Conservation (phyloP, 2,113 vertebrate species). For the Elaphurus davidianus region DNA sequence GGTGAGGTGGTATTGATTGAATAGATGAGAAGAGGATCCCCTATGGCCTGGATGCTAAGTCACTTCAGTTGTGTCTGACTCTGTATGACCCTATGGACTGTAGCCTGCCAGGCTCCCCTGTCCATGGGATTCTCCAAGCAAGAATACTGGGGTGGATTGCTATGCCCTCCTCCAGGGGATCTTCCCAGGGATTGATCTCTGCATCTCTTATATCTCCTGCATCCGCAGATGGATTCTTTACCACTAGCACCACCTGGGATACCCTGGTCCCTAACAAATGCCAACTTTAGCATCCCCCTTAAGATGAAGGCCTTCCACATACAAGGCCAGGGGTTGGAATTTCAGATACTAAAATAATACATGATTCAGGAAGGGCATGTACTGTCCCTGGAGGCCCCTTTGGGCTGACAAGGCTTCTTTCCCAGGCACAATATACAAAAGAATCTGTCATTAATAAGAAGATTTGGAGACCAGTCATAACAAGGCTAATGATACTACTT, state of each 20-base stretch:
- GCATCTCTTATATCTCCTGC: not conserved
- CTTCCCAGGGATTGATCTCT: not conserved
- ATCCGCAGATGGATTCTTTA: not conserved
- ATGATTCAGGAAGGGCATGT: not conserved
- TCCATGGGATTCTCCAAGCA: not conserved
- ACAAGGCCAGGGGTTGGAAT: not conserved
- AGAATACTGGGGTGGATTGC: not conserved
- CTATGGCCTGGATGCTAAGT: not conserved
- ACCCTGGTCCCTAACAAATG: not conserved
- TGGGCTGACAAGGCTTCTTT: not conserved
- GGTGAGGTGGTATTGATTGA: not conserved
- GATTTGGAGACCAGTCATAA: not conserved
- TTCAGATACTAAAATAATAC: not conserved
- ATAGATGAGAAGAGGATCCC: not conserved
- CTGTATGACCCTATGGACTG: accelerated
- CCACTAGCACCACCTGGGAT: not conserved
- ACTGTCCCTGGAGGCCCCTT: not conserved
- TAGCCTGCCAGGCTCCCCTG: not conserved
- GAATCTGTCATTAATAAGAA: not conserved
- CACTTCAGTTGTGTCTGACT: not conserved
- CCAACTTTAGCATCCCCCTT: not conserved
- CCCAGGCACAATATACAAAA: not conserved
- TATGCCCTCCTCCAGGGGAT: not conserved
- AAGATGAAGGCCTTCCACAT: not conserved
- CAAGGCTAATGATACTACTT: not conserved